phyloP scores from a whole-genome alignment of 2,888 invertebrate genomes.

The Dryobotodes eremita region DNA sequence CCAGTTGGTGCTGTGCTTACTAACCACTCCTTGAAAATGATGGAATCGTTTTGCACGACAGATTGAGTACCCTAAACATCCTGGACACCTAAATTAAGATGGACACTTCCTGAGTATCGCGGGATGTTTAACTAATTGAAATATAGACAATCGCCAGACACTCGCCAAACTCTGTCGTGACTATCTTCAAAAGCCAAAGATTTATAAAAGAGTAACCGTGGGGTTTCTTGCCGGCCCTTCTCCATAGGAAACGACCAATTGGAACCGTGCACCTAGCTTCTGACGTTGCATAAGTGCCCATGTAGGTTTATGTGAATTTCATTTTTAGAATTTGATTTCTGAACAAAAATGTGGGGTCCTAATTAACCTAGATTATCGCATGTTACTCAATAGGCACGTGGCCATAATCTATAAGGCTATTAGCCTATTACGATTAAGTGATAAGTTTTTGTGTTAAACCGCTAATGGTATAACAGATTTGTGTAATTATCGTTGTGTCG shows the following conservation, averaged over 20 bases:
- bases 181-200: too few species aligned
- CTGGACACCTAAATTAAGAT: slow-evolving; percentile 4
- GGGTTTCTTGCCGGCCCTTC: too few species aligned
- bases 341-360: not conserved
- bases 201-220: too few species aligned
- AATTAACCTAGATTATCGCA: not conserved
- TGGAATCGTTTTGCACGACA: not conserved
- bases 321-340: too few species aligned
- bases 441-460: slow-evolving; percentile 22
- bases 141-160: not conserved
- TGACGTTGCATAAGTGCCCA: too few species aligned
- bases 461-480: slow-evolving; percentile 42
- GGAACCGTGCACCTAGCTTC: too few species aligned
- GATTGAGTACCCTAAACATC: not conserved
- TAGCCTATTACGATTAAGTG: slow-evolving; percentile 32
- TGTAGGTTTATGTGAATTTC: too few species aligned
- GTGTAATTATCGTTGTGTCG: slow-evolving; percentile 12
- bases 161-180: too few species aligned
- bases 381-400: slow-evolving; percentile 26
- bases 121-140: not conserved
- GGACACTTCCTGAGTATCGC: not conserved
- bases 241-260: too few species aligned
- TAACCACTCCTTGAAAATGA: not conserved
- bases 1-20: not conserved
- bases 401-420: slow-evolving; percentile 33